Conservation (phyloP, 2,797 vertebrate species). For the Epinephelus coioides region DNA sequence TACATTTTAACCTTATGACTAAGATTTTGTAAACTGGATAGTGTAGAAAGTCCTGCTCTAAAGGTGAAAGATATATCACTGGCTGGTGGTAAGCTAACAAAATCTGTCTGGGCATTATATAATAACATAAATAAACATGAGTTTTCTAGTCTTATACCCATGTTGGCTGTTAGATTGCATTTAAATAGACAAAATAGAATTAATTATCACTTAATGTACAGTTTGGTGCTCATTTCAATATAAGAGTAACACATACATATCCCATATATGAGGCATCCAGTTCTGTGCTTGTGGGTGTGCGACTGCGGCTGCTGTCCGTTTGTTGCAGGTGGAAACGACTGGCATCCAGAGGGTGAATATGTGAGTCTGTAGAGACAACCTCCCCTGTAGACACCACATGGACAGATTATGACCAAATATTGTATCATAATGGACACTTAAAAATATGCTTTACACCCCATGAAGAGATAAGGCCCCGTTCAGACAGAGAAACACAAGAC, state of each 20-base stretch:
- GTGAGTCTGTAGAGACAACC: slow-evolving; percentile 85
- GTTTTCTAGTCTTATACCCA: neutral
- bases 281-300: slow-evolving; percentile 91
- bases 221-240: neutral
- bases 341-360: slow-evolving; percentile 87
- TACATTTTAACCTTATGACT: neutral
- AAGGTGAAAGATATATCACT: neutral
- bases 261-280: slow-evolving; percentile 92
- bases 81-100: neutral
- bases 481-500: slow-evolving; percentile 55
- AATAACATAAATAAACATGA: neutral
- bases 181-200: neutral
- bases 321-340: slow-evolving; percentile 92
- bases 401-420: neutral
- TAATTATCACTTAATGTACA: neutral
- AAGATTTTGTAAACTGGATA: neutral
- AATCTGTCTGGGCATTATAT: neutral
- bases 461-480: slow-evolving; percentile 35
- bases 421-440: neutral
- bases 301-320: slow-evolving; percentile 89
- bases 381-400: slow-evolving; percentile 83
- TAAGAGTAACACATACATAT: slow-evolving; percentile 88
- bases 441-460: slow-evolving; percentile 25
- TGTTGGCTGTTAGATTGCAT: neutral
- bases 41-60: neutral